These are phyloP conservation scores for Zaprionus lachaisei DNA, from an alignment of 1,140 invertebrate species.

Conservation along the genomic window DNA sequence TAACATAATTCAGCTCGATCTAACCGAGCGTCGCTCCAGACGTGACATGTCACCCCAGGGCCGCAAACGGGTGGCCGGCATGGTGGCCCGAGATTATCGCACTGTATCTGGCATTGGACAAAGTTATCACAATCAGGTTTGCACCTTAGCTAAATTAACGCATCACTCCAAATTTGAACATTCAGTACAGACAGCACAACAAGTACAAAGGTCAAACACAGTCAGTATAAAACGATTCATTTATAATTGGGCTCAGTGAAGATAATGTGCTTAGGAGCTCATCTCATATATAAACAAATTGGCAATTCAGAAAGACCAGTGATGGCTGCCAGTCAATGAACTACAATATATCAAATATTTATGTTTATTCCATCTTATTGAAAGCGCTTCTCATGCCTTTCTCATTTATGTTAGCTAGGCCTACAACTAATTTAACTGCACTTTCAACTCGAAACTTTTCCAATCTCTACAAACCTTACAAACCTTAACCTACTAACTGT, in stretches of 20 bases:
- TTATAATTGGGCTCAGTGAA: constrained; percentile 1
- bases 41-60: constrained; percentile 92
- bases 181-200: constrained; percentile 48
- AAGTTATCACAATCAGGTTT: constrained; percentile 85
- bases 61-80: constrained; percentile 88
- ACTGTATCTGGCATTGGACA: constrained; percentile 84
- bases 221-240: not conserved
- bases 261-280: not conserved
- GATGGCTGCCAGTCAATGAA: no score
- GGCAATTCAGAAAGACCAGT: not conserved
- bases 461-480: constrained; percentile 39
- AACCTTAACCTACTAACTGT: constrained; percentile 2
- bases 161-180: constrained; percentile 35
- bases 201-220: constrained; percentile 24
- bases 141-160: constrained; percentile 71
- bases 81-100: constrained; percentile 86
- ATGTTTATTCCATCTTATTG: not conserved
- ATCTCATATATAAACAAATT: not conserved
- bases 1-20: constrained; percentile 75
- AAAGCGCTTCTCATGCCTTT: constrained; percentile 9
- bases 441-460: constrained; percentile 54
- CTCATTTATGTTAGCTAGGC: constrained; percentile 30
- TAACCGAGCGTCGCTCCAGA: constrained; percentile 86
- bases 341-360: not conserved
- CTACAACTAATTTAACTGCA: constrained; percentile 57